These are phyloP conservation scores for Anaspis maculata DNA, from an alignment of 2,888 invertebrate genomes.

Conservation along the genomic window DNA sequence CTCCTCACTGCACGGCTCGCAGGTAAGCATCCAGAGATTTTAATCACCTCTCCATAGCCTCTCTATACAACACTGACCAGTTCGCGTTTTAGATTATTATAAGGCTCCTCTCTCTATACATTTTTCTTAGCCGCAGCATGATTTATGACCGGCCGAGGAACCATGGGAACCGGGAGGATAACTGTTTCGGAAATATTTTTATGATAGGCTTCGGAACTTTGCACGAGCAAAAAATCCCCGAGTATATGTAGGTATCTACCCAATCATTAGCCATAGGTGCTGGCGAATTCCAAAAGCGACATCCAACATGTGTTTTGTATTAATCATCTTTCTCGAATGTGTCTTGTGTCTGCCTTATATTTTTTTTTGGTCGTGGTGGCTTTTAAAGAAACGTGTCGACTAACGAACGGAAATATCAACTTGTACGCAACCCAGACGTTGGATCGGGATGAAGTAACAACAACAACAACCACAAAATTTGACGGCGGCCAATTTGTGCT, in stretches of 20 bases:
- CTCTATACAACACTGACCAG: constrained; percentile 9
- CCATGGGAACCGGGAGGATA: constrained; percentile 5
- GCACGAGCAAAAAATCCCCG: too few relatives aligned
- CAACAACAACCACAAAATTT: too few relatives aligned
- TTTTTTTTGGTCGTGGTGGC: constrained; percentile 7
- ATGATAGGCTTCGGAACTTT: too few relatives aligned
- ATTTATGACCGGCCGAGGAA: constrained; percentile 7
- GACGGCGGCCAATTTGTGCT: too few relatives aligned
- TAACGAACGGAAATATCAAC: constrained; percentile 16
- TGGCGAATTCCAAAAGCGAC: too few relatives aligned
- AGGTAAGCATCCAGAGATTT: constrained; percentile 14
- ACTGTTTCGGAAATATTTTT: constrained; percentile 9
- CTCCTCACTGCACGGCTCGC: constrained; percentile 8
- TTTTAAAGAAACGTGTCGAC: constrained; percentile 13
- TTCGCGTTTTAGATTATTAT: constrained; percentile 5
- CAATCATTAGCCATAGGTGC: too few relatives aligned
- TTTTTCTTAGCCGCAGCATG: constrained; percentile 3
- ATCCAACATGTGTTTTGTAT: too few relatives aligned
- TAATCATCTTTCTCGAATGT: constrained; percentile 4
- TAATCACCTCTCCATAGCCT: constrained; percentile 6
- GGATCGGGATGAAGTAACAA: too few relatives aligned
- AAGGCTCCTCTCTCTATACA: constrained; percentile 4
- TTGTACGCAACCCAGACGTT: too few relatives aligned
- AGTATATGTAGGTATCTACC: too few relatives aligned
- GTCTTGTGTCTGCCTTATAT: constrained; percentile 6